Base-by-base conservation (phyloP, 2,113 vertebrate species). In the Ictalurus punctatus region DNA sequence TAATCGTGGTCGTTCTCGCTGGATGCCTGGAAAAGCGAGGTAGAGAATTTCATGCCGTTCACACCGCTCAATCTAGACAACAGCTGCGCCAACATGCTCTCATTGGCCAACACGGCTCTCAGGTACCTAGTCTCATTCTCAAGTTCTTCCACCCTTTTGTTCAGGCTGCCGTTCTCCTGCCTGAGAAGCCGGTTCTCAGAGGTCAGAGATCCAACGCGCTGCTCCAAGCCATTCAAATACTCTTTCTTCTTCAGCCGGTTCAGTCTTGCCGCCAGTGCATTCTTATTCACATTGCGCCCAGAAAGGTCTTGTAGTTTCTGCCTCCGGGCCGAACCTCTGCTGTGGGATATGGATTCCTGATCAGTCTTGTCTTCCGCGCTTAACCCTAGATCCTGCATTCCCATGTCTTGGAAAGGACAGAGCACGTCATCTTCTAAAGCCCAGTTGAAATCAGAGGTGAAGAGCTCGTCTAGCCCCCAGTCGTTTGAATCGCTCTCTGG, bases 191-290 rank as follows among this genome's bases (percentile, higher is more conserved):
- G 92, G 92, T 98, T 99, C 94, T 99, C 98, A 2, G 95, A 93
- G 0, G 96, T 95, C 91, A 99, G 92, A n/a, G 95, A 91, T 52
- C 95, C 95, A 0, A 98, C 96, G 34, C 96, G 96, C 83, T 94
- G 96, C 95, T 99, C 98, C 93, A 99, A 92, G 69, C 95, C 96
- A 92, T 90, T 95, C 89, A 99, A 95, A 61, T 98, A 98, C 81
- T 98, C 97, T 92, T 98, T 99, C 96, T 99, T 99, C 94, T 96
- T 97, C 79, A 98, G 94, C 61, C 98, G 97, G 92, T 98, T 98
- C 6, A 98, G 86, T n/a, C 97, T 95, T 16, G 98, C 98, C 2
- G 97, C 98, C 0, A 97, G 95, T 34, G 98, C 98, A 10, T 97
- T 96, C 87, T 97, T 96, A 91, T 96, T 96, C 25, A 92, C 92